Percentiles rank a stretch among this genome's conserved stretches.
phyloP scores from a whole-genome alignment of 2,888 invertebrate genomes.

The Drosophila multiciliata region DNA sequence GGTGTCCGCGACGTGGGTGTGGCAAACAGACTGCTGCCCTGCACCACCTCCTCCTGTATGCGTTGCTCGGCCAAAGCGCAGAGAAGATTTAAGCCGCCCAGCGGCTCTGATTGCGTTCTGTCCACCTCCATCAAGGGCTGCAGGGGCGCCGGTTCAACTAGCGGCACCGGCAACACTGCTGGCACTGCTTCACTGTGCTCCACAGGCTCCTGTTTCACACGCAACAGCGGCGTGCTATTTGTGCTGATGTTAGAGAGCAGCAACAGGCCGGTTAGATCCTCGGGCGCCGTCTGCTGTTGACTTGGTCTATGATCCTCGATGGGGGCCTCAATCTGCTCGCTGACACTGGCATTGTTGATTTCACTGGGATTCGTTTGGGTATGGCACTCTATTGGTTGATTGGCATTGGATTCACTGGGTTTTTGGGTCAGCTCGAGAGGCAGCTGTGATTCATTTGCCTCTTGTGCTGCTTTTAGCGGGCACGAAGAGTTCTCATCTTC shows the following conservation, averaged over 20 bases:
- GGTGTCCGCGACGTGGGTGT: slow-evolving; percentile 68
- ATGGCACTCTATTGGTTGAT: slow-evolving; percentile 67
- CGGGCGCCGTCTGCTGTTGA: slow-evolving; percentile 78
- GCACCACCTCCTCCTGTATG: slow-evolving; percentile 88
- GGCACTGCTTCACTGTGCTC: slow-evolving; percentile 59
- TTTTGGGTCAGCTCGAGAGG: slow-evolving; percentile 79
- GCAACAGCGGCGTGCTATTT: slow-evolving; percentile 87
- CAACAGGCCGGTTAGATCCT: slow-evolving; percentile 93
- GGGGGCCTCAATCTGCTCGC: slow-evolving; percentile 32
- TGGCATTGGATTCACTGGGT: slow-evolving; percentile 62
- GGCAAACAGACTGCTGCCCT: slow-evolving; percentile 71
- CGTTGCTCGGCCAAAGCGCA: slow-evolving; percentile 94
- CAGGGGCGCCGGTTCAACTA: slow-evolving; percentile 20
- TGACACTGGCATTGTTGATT: slow-evolving; percentile 50
- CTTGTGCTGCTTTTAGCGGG: slow-evolving; percentile 54
- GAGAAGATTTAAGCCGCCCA: slow-evolving; percentile 90
- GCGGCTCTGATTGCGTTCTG: slow-evolving; percentile 69
- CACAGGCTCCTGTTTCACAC: slow-evolving; percentile 83
- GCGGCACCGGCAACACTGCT: slow-evolving; percentile 5
- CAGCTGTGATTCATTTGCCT: slow-evolving; percentile 40
- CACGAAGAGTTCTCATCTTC: slow-evolving; percentile 86
- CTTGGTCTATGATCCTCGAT: slow-evolving; percentile 16
- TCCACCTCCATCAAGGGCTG: slow-evolving; percentile 42
- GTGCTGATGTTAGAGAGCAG: slow-evolving; percentile 93
- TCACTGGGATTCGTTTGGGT: slow-evolving; percentile 70